Evolutionary conservation across 64 coral and sea anemone species (phyloP).

Genomic region (Pocillopora verrucosa): DNA sequence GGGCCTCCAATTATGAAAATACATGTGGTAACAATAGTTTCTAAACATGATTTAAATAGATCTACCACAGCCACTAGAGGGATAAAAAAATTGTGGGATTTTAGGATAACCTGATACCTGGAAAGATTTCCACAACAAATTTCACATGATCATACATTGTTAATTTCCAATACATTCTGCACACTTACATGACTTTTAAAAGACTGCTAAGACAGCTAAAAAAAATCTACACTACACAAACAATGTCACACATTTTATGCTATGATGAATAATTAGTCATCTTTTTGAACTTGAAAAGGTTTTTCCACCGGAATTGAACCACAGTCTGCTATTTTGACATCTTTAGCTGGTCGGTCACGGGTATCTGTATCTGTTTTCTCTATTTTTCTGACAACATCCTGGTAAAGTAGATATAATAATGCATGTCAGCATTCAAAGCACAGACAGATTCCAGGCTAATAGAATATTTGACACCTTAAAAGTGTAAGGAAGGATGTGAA

Average conservation of each 20-base stretch:
- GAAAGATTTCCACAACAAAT: not conserved
- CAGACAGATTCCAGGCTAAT: too few relatives aligned
- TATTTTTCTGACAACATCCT: conserved; percentile 79
- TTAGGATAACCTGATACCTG: too few relatives aligned
- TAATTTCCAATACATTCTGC: not conserved
- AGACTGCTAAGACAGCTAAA: not conserved
- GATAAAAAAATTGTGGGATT: too few relatives aligned
- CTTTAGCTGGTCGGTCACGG: conserved; percentile 52
- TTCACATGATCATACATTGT: not conserved
- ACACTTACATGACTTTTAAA: not conserved
- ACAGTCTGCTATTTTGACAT: conserved; percentile 63
- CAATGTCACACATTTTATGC: not conserved
- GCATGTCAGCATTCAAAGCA: not conserved
- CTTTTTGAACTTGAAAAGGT: conserved; percentile 46
- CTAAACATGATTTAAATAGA: too few relatives aligned
- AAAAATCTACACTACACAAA: not conserved
- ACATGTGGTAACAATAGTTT: too few relatives aligned
- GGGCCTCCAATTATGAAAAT: too few relatives aligned
- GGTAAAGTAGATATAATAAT: not conserved
- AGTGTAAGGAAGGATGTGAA: too few relatives aligned
- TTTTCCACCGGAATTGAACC: conserved; percentile 73
- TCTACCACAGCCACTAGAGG: too few relatives aligned
- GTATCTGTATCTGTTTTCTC: conserved; percentile 54
- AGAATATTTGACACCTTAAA: too few relatives aligned
- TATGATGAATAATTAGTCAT: not conserved